These are phyloP conservation scores for Heterohyrax brucei DNA, from an alignment of 2,797 vertebrate species.

Conservation along the genomic window DNA sequence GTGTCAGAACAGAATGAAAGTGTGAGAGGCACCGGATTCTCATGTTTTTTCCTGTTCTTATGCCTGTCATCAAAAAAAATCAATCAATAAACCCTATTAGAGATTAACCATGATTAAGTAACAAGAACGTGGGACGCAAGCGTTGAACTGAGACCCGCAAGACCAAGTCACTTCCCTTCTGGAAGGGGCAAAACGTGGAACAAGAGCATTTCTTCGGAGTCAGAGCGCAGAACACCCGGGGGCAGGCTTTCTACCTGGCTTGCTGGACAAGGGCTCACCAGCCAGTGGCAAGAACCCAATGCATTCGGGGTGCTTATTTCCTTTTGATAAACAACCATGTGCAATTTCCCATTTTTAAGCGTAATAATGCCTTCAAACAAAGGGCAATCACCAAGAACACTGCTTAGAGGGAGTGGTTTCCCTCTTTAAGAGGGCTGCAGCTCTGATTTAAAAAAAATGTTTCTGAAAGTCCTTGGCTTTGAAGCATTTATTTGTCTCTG, in stretches of 20 bases:
- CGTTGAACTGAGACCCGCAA: background rate
- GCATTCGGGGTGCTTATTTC: constrained; percentile 62
- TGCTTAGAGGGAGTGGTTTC: constrained; percentile 59
- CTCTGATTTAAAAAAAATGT: background rate
- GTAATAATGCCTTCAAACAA: constrained; percentile 70
- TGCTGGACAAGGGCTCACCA: background rate
- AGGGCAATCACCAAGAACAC: constrained; percentile 67
- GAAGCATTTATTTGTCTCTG: constrained; percentile 36
- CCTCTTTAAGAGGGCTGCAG: background rate
- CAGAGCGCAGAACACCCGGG: background rate
- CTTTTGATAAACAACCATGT: constrained; percentile 58
- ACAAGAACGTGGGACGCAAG: background rate
- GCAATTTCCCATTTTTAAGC: constrained; percentile 73
- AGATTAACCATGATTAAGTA: background rate
- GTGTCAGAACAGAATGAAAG: background rate
- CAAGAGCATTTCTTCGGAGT: background rate
- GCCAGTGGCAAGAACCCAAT: background rate
- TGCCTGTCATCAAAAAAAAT: background rate
- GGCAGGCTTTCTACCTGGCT: background rate
- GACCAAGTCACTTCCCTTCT: constrained; percentile 44
- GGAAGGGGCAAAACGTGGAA: background rate
- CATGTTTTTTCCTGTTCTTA: constrained; percentile 13
- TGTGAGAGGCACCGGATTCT: background rate
- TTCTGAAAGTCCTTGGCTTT: background rate
- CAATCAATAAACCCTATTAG: background rate